phyloP scores from a whole-genome alignment of 2,113 vertebrate species.

The Alligator sinensis region DNA sequence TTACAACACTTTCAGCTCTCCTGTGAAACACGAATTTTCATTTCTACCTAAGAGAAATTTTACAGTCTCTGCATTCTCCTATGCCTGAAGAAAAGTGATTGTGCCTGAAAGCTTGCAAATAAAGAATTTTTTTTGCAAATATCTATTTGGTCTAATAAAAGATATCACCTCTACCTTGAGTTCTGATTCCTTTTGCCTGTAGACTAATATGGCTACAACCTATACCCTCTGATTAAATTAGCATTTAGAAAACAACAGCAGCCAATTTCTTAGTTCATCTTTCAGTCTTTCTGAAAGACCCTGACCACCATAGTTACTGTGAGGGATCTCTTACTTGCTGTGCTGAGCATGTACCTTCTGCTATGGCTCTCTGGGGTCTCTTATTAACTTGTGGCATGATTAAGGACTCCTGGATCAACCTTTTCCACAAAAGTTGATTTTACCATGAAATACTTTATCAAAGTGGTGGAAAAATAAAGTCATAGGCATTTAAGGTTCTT shows the following conservation, averaged over 20 bases:
- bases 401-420: neutral
- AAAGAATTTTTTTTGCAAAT: too few species aligned
- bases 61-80: too few species aligned
- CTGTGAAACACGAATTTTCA: too few species aligned
- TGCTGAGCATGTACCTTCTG: neutral
- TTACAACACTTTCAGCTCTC: too few species aligned
- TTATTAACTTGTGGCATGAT: neutral
- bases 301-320: neutral
- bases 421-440: neutral
- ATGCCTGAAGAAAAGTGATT: too few species aligned
- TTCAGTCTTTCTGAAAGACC: neutral
- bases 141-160: too few species aligned
- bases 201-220: too few species aligned
- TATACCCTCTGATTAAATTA: neutral
- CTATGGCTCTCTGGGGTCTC: neutral
- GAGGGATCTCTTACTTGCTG: neutral
- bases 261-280: neutral
- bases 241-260: neutral
- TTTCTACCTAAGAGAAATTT: too few species aligned
- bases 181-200: too few species aligned
- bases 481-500: neutral
- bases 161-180: too few species aligned
- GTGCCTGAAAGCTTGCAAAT: too few species aligned
- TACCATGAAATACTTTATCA: neutral
- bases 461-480: neutral